phyloP scores from a whole-genome alignment of 1,140 invertebrate species.

The Aphaenogaster floridana region DNA sequence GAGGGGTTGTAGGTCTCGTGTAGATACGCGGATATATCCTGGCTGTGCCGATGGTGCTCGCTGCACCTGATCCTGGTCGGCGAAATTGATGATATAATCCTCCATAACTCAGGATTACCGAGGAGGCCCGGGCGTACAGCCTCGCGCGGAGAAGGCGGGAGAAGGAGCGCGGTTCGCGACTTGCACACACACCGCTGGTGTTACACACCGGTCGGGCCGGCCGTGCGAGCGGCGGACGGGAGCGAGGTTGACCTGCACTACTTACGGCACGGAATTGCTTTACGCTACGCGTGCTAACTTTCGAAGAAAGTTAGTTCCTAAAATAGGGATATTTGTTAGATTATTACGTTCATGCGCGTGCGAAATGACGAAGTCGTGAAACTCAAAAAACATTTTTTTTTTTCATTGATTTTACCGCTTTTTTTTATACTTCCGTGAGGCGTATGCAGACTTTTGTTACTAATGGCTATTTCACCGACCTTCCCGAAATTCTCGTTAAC shows the following conservation, averaged over 20 bases:
- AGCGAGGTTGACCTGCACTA: constrained; percentile 20
- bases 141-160: constrained; percentile 54
- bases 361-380: background rate
- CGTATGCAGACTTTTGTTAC: constrained; percentile 37
- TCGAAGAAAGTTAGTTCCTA: background rate
- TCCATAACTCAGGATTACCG: constrained; percentile 85
- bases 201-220: background rate
- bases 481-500: constrained; percentile 63
- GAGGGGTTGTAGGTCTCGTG: constrained; percentile 46
- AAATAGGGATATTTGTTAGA: background rate
- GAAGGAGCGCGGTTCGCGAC: constrained; percentile 44
- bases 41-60: constrained; percentile 71
- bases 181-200: constrained; percentile 28
- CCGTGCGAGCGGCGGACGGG: background rate
- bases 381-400: constrained; percentile 16
- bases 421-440: constrained; percentile 43
- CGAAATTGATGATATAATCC: constrained; percentile 86
- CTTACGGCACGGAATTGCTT: constrained; percentile 25
- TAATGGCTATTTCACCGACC: constrained; percentile 56
- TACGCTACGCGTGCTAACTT: background rate
- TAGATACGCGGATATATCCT: constrained; percentile 70
- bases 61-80: constrained; percentile 84
- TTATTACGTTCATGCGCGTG: background rate
- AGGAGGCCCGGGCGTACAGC: constrained; percentile 78
- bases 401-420: constrained; percentile 17